A percentile compares a stretch with the other conserved stretches of the same genome.
phyloP scores from a whole-genome alignment of 1,140 invertebrate genomes.

The Diuraphis noxia region DNA sequence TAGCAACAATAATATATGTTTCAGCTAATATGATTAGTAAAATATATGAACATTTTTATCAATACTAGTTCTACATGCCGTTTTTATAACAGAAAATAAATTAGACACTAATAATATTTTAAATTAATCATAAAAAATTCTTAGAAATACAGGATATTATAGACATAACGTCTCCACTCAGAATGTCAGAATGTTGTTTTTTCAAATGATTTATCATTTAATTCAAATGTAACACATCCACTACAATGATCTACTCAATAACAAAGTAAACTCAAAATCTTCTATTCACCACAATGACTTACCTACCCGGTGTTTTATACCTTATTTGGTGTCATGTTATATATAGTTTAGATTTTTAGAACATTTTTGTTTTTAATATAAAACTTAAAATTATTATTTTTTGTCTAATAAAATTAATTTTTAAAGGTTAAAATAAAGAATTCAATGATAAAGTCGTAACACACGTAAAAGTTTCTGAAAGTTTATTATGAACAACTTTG shows the following conservation, averaged over 20 bases:
- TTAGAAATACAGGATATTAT: no score
- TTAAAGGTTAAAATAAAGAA: no score
- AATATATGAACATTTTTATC: no score
- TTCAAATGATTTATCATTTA: background rate
- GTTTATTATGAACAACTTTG: no score
- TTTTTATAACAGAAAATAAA: no score
- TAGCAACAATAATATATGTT: no score
- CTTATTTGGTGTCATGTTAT: background rate
- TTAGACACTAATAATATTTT: no score
- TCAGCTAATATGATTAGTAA: no score
- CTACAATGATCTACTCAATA: background rate
- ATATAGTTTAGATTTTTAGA: background rate
- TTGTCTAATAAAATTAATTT: background rate
- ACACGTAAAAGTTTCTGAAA: background rate
- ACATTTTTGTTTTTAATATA: background rate
- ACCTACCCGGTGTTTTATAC: background rate
- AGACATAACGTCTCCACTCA: no score
- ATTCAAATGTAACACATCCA: background rate
- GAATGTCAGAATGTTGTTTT: background rate
- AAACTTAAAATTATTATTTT: background rate
- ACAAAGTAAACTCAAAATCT: background rate
- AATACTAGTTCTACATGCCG: no score
- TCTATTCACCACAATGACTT: background rate
- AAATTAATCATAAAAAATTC: no score
- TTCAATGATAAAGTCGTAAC: background rate